Evolutionary conservation across 2,113 vertebrate species (phyloP), one percentile per base, ranked within the genome.

Genomic region (Columba janthina): DNA sequence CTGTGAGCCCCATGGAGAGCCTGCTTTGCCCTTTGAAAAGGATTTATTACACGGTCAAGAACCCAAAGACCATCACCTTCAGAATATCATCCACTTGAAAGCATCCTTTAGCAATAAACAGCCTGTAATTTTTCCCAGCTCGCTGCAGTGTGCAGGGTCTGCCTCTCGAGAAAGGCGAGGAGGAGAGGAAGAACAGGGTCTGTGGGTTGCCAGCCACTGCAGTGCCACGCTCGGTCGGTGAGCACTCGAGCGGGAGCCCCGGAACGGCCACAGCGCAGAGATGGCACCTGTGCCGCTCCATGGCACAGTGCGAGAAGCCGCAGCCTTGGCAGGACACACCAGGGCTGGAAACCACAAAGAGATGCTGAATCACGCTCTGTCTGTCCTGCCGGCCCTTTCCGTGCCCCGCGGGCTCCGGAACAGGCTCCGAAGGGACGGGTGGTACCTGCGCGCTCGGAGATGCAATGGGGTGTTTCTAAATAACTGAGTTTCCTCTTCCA

Each of bases 211-310:
- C 8, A 46, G 77, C 51, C 62, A 66, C 82, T 24, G 36, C 20
- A 50, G 28, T 2, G 11, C 19, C 21, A 48, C 44, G 2, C 32
- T 38, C 2, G 44, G 48, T 36, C 2, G 44, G 48, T 6, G 48
- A 38, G 42, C 16, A 11, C 1, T 17, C 28, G 1, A 24, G 65
- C 1, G 2, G 1, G 1, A 61, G 66, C 51, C 82, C 9, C n/a
- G 66, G 54, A 62, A 64, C 69, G n/a, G 60, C 29, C 58, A 54
- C 38, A 40, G 64, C 0, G 3, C 51, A 64, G 74, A 11, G 19
- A 26, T 2, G 6, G 24, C 66, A 24, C 40, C n/a, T 21, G 18
- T 38, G 4, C 48, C 14, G 57, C 65, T 10, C 28, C 22, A 21
- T 0, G 14, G 12, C 4, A 1, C 57, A 40, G 38, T 46, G 46